Percentiles rank a stretch among this genome's conserved stretches.
phyloP scores from a whole-genome alignment of 2,113 vertebrate species.

The Melanerpes formicivorus region DNA sequence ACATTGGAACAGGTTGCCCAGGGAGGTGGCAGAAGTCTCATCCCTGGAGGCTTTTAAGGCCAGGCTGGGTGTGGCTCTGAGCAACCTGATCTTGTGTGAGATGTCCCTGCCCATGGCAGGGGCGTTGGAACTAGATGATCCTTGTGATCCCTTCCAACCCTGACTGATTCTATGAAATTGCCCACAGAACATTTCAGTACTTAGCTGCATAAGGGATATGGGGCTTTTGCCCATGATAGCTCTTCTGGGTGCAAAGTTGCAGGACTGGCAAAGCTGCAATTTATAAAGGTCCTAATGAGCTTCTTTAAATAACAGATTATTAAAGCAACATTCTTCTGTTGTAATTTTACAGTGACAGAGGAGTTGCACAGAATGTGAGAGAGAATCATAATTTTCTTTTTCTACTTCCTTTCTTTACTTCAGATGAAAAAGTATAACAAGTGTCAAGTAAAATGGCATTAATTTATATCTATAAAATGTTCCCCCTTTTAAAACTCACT shows the following conservation, averaged over 20 bases:
- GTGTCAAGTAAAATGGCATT: slow-evolving; percentile 57
- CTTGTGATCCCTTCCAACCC: too few relatives aligned
- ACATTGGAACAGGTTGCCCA: too few relatives aligned
- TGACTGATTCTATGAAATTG: background rate
- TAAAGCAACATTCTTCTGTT: slow-evolving; percentile 56
- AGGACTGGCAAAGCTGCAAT: slow-evolving; percentile 43
- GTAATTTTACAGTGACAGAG: slow-evolving; percentile 55
- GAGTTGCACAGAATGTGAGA: slow-evolving; percentile 30
- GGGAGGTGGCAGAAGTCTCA: too few relatives aligned
- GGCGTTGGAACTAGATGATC: too few relatives aligned
- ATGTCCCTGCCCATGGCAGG: too few relatives aligned
- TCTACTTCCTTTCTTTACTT: slow-evolving; percentile 56
- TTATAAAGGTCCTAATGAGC: slow-evolving; percentile 72
- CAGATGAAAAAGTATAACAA: slow-evolving; percentile 56
- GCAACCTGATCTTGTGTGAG: too few relatives aligned
- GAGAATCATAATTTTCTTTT: slow-evolving; percentile 59
- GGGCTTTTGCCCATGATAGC: background rate
- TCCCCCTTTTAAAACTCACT: slow-evolving; percentile 23
- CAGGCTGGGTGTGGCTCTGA: too few relatives aligned
- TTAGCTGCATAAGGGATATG: slow-evolving; percentile 9
- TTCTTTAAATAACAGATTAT: slow-evolving; percentile 69
- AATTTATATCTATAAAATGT: slow-evolving; percentile 54
- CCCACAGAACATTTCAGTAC: slow-evolving; percentile 26
- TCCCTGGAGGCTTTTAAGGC: too few relatives aligned
- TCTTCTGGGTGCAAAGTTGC: slow-evolving; percentile 62